Base-by-base conservation (phyloP, 2,888 invertebrate species). In the Dioctria rufipes region DNA sequence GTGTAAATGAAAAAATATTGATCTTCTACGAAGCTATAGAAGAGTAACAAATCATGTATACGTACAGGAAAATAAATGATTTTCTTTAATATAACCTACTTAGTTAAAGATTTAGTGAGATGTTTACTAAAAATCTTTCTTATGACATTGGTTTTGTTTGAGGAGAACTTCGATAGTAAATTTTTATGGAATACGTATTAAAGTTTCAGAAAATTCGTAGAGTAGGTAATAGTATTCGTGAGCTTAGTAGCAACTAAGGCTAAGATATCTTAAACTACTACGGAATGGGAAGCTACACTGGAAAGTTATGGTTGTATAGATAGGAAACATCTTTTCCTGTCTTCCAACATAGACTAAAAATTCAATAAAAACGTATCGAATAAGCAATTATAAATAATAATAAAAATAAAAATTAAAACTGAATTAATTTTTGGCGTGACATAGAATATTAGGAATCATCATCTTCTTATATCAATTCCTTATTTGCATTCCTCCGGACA, bases 41-140 rank as follows among this genome's bases (percentile, higher is more conserved):
- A 63, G 6, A 63, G 8, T 37, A 40, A 40, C 37, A 37, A 63
- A 39, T 63, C 13, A 13, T 11, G 2, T 63, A 63, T 9, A 51
- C n/a, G n/a, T n/a, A 25, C n/a, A 37, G 63, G 37, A 63, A 63
- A 11, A 6, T 60, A 60, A 63, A 63, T 25, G n/a, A 25, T 63
- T 54, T n/a, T 11, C 11, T 54, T 54, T 11, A 54, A 54, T n/a
- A 54, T 54, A 25, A 11, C 54, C 54, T 54, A 54, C 11, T 54
- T n/a, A n/a, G n/a, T 8, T 46, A 54, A 54, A 54, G 11, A 54
- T 54, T n/a, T 54, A 2, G 11, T 54, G 6, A 46, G 46, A 8
- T n/a, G 4, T 54, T 54, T 54, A 54, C 54, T 54, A 54, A 11
- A 54, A 54, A 54, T 11, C 6, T 4, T 25, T 25, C n/a, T 54